phyloP scores from a whole-genome alignment of 2,888 invertebrate species.

The Watsonalla cultraria region DNA sequence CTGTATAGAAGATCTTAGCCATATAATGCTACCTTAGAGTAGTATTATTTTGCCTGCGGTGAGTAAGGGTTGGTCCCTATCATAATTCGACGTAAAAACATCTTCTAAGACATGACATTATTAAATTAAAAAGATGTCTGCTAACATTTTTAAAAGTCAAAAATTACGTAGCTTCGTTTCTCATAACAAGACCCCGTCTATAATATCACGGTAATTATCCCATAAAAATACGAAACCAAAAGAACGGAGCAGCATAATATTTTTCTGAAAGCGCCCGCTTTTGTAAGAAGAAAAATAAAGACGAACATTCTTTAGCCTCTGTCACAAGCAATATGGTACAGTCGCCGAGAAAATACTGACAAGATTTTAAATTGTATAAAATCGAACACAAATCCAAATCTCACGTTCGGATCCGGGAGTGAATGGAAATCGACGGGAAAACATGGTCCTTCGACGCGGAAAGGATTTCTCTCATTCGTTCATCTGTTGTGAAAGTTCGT shows the following conservation, averaged over 20 bases:
- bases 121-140: not conserved
- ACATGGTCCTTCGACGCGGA: constrained; percentile 35
- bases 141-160: not conserved
- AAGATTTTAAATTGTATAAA: constrained; percentile 19
- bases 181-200: not conserved
- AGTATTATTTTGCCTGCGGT: too few species aligned
- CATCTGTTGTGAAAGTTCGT: constrained; percentile 5
- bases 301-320: not conserved
- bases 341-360: not conserved
- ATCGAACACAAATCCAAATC: constrained; percentile 20
- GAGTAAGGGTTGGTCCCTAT: too few species aligned
- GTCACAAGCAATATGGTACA: not conserved
- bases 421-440: constrained; percentile 50
- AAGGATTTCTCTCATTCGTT: constrained; percentile 39
- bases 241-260: not conserved
- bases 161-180: not conserved
- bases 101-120: too few species aligned
- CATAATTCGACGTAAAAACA: too few species aligned
- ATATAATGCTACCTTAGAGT: too few species aligned
- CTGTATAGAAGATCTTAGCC: too few species aligned
- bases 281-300: not conserved
- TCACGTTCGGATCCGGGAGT: constrained; percentile 21
- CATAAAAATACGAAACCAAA: not conserved
- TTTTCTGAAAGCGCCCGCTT: not conserved
- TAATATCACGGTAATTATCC: not conserved